phyloP scores from a whole-genome alignment of 2,113 vertebrate genomes.

The Pseudorectes ferrugineus region DNA sequence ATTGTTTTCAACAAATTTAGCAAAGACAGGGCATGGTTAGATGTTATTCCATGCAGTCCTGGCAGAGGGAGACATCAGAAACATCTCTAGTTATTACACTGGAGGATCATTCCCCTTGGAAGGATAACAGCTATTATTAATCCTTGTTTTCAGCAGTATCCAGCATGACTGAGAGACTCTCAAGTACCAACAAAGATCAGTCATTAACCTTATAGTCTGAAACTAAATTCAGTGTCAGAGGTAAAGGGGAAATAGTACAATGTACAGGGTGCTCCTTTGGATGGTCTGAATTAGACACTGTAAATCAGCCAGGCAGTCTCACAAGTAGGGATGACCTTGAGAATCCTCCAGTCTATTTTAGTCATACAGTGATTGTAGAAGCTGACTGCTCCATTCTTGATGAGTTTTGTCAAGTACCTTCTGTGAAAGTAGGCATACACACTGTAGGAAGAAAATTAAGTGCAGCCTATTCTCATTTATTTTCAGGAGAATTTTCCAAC shows the following conservation, averaged over 20 bases:
- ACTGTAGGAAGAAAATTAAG: neutral
- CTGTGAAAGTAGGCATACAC: neutral
- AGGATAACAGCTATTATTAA: neutral
- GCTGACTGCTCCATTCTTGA: neutral
- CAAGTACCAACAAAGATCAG: neutral
- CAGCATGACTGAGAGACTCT: neutral
- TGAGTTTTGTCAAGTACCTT: neutral
- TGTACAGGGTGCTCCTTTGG: neutral
- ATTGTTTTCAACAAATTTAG: neutral
- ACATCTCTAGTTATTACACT: neutral
- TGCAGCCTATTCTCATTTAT: neutral
- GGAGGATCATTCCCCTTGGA: neutral
- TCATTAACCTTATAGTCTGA: neutral
- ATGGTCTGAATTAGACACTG: neutral
- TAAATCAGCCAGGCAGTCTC: neutral
- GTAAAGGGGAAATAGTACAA: neutral
- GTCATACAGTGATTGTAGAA: neutral
- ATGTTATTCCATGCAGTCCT: neutral
- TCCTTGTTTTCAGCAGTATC: neutral
- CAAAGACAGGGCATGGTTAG: neutral
- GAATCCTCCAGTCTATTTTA: neutral
- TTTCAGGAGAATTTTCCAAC: neutral
- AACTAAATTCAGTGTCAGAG: neutral
- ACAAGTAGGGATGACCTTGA: neutral
- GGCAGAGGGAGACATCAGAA: constrained; percentile 18